Conservation (phyloP, 2,888 invertebrate species). For the Nomada flava region DNA sequence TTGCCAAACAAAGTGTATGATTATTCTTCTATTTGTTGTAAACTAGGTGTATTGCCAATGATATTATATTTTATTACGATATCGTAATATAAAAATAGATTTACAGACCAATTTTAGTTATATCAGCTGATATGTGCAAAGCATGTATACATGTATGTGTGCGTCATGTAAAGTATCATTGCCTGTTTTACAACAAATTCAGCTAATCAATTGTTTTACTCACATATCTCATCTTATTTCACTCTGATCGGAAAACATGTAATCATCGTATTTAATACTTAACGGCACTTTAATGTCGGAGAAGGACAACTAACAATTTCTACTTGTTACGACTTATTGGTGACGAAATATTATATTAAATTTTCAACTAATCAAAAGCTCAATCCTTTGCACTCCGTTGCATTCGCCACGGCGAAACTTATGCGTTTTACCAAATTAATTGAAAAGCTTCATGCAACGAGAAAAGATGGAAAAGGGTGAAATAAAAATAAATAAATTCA, state of each 20-base stretch:
- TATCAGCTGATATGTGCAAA: too few relatives aligned
- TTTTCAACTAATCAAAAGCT: too few relatives aligned
- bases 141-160: slow-evolving; percentile 7
- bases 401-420: too few relatives aligned
- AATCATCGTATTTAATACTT: slow-evolving; percentile 59
- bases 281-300: slow-evolving; percentile 69
- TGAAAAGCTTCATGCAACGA: too few relatives aligned
- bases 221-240: slow-evolving; percentile 59
- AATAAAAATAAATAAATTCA: too few relatives aligned
- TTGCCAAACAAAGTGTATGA: slow-evolving; percentile 63
- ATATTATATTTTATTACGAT: slow-evolving; percentile 35
- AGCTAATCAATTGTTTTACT: slow-evolving; percentile 46
- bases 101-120: background rate
- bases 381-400: too few relatives aligned
- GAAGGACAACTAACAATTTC: slow-evolving; percentile 63
- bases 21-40: slow-evolving; percentile 58
- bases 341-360: background rate
- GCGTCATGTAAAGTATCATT: slow-evolving; percentile 47
- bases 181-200: slow-evolving; percentile 61
- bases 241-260: slow-evolving; percentile 48
- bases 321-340: slow-evolving; percentile 8
- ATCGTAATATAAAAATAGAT: background rate
- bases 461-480: too few relatives aligned
- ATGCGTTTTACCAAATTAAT: too few relatives aligned
- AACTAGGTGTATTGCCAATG: slow-evolving; percentile 50